A percentile compares a stretch with the other conserved stretches of the same genome.
Conservation (phyloP, 2,113 vertebrate genomes). For the Oceanodroma tethys region DNA sequence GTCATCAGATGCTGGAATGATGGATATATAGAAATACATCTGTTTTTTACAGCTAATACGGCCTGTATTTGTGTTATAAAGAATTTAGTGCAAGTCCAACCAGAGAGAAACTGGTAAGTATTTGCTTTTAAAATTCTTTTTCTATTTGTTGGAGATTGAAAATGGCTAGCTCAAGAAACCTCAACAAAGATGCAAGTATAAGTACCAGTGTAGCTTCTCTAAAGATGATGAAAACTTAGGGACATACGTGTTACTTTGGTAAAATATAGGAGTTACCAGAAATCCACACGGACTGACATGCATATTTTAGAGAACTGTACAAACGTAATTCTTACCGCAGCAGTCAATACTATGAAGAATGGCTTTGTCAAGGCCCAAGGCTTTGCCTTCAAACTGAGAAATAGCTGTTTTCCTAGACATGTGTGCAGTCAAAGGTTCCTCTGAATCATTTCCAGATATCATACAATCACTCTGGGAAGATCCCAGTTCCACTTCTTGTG, state of each 20-base stretch:
- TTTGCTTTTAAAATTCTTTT: background rate
- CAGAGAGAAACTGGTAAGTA: background rate
- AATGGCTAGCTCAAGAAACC: background rate
- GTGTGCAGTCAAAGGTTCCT: slow-evolving; percentile 86
- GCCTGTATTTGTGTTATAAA: background rate
- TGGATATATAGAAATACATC: background rate
- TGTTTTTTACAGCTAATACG: background rate
- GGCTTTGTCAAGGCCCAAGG: slow-evolving; percentile 94
- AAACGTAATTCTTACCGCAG: slow-evolving; percentile 80
- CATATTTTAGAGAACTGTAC: background rate
- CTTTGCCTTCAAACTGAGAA: slow-evolving; percentile 96
- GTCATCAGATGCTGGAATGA: slow-evolving; percentile 89
- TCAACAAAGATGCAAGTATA: background rate
- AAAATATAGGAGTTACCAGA: background rate
- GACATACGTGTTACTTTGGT: background rate
- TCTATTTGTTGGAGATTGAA: background rate
- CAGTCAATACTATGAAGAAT: slow-evolving; percentile 97
- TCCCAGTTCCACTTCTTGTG: slow-evolving; percentile 85
- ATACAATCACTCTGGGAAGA: slow-evolving; percentile 84
- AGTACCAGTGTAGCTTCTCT: background rate
- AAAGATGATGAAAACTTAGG: background rate
- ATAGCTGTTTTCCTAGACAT: slow-evolving; percentile 90
- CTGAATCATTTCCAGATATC: slow-evolving; percentile 82
- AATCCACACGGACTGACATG: background rate
- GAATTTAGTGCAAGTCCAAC: background rate